Base-by-base conservation (phyloP, 2,113 vertebrate species). In the Ptychochromis oligacanthus region DNA sequence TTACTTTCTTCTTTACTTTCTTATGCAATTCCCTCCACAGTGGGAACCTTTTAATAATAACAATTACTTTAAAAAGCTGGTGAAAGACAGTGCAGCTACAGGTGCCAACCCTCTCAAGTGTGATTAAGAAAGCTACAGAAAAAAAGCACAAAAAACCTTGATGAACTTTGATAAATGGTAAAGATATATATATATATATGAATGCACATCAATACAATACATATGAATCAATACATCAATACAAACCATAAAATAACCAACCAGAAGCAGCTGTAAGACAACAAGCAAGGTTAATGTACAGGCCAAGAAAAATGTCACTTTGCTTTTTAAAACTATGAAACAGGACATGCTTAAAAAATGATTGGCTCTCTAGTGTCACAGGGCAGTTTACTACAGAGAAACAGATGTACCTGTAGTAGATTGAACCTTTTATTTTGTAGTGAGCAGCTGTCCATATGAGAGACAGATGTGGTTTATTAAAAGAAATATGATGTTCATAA, bases 381-480 rank as follows among this genome's bases (percentile, higher is more conserved):
- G 22, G 56, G 52, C 38, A 52, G 52, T 60, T 87, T 77, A 24
- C 14, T 54, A 34, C 20, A 31, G 59, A 74, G 67, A 54, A 72
- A 34, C 6, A n/a, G 38, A 46, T 81, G 28, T 67, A 65, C 70
- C 46, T 76, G 24, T 13, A 79, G 54, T 61, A 80, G 70, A 88
- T 76, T 40, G 58, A 75, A 54, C 43, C 18, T 34, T 78, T 85
- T 61, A 74, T 70, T 58, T 38, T 80, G 75, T 8, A 22, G 55
- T 11, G 9, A 86, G 52, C 89, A 89, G 87, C 65, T 87, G 75
- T 62, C 26, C 7, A 6, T 43, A 59, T 62, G 76, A 82, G 22
- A 59, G 55, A 81, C 84, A 89, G 83, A 91, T 90, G 88, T 80
- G 57, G 34, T 77, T 84, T 43, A 46, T 82, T 43, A 70, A 76